A percentile compares a stretch with the other conserved stretches of the same genome.
Conservation (phyloP, 2,797 vertebrate species). For the Potorous gilbertii region DNA sequence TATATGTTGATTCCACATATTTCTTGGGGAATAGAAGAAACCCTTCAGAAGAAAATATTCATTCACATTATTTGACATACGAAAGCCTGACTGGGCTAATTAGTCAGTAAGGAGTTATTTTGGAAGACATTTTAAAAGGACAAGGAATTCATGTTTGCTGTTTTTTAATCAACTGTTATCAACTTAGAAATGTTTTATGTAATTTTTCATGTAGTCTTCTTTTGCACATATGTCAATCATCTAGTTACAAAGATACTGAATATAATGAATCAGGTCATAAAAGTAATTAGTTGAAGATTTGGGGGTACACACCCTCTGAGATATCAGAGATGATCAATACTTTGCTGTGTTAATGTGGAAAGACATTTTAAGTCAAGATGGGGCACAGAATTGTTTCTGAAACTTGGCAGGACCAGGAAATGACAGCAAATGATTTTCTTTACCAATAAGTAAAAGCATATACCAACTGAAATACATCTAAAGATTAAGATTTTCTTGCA, state of each 20-base stretch:
- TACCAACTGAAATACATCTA: neutral
- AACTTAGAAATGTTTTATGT: neutral
- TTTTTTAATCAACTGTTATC: neutral
- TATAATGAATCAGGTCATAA: neutral
- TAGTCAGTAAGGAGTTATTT: slow-evolving; percentile 17
- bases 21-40: slow-evolving; percentile 83
- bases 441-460: neutral
- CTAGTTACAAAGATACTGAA: neutral
- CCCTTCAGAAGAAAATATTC: slow-evolving; percentile 84
- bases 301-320: neutral
- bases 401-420: neutral
- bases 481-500: neutral
- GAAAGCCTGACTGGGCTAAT: slow-evolving; percentile 79
- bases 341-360: neutral
- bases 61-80: slow-evolving; percentile 84
- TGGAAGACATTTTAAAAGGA: slow-evolving; percentile 68
- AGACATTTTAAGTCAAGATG: neutral
- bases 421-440: neutral
- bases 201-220: neutral
- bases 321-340: neutral
- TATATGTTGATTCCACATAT: slow-evolving; percentile 80
- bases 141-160: slow-evolving; percentile 55
- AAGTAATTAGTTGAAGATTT: neutral
- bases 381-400: neutral
- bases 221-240: neutral